Percentiles rank a stretch among this genome's conserved stretches.
These are phyloP conservation scores for Sylvietta virens DNA, from an alignment of 2,113 vertebrate species.

Conservation along the genomic window DNA sequence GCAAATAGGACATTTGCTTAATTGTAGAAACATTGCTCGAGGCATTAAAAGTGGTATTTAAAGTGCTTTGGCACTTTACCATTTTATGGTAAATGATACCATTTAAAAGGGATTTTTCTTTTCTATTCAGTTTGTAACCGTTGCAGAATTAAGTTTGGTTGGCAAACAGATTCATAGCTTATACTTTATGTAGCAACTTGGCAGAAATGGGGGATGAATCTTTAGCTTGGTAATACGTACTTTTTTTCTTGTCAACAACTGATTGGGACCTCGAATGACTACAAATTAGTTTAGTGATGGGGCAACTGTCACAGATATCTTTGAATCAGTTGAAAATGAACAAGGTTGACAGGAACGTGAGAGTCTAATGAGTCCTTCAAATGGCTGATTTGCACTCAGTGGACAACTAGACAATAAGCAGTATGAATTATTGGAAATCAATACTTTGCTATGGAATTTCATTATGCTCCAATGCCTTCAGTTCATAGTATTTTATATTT, in stretches of 20 bases:
- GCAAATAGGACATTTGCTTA: conserved; percentile 17
- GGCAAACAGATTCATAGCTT: neutral
- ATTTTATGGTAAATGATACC: neutral
- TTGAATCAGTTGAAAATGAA: conserved; percentile 88
- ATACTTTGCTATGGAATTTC: conserved; percentile 92
- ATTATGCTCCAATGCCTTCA: conserved; percentile 84
- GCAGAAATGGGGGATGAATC: neutral
- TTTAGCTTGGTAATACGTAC: conserved; percentile 49
- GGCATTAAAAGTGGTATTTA: conserved; percentile 2
- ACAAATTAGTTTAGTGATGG: conserved; percentile 94
- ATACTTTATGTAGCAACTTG: neutral
- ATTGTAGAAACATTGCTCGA: conserved; percentile 35
- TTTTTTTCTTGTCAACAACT: conserved; percentile 74
- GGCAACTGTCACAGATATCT: conserved; percentile 87
- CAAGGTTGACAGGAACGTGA: conserved; percentile 91
- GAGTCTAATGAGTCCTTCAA: conserved; percentile 96
- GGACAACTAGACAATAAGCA: conserved; percentile 85
- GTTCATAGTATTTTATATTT: conserved; percentile 90
- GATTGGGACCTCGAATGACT: conserved; percentile 86
- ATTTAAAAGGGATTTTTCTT: conserved; percentile 11
- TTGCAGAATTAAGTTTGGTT: conserved; percentile 2
- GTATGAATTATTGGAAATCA: conserved; percentile 95
- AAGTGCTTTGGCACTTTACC: conserved; percentile 1
- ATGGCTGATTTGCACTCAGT: conserved; percentile 83
- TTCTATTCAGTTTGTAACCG: neutral